These are phyloP conservation scores for Neostethus bicornis DNA, from an alignment of 2,797 vertebrate genomes.

Conservation along the genomic window DNA sequence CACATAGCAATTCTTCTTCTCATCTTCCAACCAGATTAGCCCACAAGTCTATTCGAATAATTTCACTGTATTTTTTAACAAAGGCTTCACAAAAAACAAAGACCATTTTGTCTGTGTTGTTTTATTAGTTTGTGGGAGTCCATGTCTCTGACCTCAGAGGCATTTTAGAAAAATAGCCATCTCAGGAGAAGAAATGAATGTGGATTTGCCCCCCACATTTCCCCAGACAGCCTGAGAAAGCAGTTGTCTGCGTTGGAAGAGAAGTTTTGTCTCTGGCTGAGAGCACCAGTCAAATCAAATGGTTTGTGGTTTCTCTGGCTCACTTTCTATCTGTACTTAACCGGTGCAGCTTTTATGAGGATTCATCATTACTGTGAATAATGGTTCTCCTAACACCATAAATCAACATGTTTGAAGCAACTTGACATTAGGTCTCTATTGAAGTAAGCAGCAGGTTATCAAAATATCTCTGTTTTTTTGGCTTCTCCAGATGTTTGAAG, in stretches of 20 bases:
- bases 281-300: slow-evolving; percentile 39
- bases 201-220: slow-evolving; percentile 38
- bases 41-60: slow-evolving; percentile 58
- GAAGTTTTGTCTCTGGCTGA: slow-evolving; percentile 43
- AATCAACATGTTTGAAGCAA: slow-evolving; percentile 31
- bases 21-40: slow-evolving; percentile 48
- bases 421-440: slow-evolving; percentile 14
- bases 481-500: slow-evolving; percentile 19
- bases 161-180: slow-evolving; percentile 60
- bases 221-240: slow-evolving; percentile 55
- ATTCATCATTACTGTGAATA: slow-evolving; percentile 21
- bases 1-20: slow-evolving; percentile 45
- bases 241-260: slow-evolving; percentile 51
- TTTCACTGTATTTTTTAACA: slow-evolving; percentile 45
- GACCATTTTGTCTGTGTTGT: slow-evolving; percentile 58
- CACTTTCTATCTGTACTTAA: slow-evolving; percentile 24
- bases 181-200: slow-evolving; percentile 57
- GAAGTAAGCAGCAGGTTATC: slow-evolving; percentile 17
- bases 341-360: slow-evolving; percentile 45
- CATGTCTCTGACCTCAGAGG: slow-evolving; percentile 61
- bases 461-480: slow-evolving; percentile 24
- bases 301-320: slow-evolving; percentile 52
- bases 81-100: slow-evolving; percentile 58
- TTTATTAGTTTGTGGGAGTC: slow-evolving; percentile 69
- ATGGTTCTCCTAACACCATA: slow-evolving; percentile 30